Conservation (phyloP, 2,797 vertebrate genomes). For the Okamejei kenojei region DNA sequence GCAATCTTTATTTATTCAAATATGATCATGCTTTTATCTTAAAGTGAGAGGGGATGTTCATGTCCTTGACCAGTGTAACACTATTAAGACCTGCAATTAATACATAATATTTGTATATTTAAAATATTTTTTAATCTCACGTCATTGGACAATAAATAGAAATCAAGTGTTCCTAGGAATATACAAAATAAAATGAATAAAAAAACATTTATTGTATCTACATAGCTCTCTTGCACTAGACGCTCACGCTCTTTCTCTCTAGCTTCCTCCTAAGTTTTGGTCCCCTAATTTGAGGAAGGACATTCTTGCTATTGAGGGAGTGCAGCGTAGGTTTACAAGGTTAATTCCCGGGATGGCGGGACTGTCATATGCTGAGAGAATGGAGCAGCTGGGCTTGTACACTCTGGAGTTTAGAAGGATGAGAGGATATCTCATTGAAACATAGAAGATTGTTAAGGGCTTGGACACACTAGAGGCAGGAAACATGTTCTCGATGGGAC, state of each 20-base stretch:
- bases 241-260: neutral
- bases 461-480: too few relatives aligned
- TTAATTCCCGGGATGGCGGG: too few relatives aligned
- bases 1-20: neutral
- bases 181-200: neutral
- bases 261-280: too few relatives aligned
- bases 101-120: neutral
- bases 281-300: too few relatives aligned
- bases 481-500: too few relatives aligned
- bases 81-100: neutral
- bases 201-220: neutral
- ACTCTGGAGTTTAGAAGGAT: too few relatives aligned
- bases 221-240: neutral
- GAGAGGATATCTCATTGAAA: too few relatives aligned
- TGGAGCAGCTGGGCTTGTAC: too few relatives aligned
- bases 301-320: too few relatives aligned
- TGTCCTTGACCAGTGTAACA: neutral
- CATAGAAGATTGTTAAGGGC: too few relatives aligned
- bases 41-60: neutral
- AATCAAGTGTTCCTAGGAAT: neutral
- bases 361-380: too few relatives aligned
- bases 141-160: neutral
- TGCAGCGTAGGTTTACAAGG: too few relatives aligned
- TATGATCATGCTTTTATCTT: neutral
- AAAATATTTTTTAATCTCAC: neutral